phyloP scores from a whole-genome alignment of 2,888 invertebrate genomes.

The Chalcosyrphus nemorum region DNA sequence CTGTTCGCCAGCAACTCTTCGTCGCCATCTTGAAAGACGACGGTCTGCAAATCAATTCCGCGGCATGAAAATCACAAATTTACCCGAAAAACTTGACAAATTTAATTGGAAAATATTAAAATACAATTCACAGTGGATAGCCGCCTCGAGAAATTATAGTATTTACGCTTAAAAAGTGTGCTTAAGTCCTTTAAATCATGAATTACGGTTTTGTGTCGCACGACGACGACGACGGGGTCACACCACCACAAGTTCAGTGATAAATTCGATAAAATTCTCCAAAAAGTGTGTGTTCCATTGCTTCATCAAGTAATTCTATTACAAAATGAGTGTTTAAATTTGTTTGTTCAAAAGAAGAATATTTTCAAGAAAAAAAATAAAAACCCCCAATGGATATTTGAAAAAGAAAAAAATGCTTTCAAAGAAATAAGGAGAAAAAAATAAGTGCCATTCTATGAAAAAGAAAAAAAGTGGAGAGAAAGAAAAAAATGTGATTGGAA shows the following conservation, averaged over 20 bases:
- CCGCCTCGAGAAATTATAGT: slow-evolving; percentile 9
- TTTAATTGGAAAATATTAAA: slow-evolving; percentile 53
- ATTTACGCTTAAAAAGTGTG: slow-evolving; percentile 20
- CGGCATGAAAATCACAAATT: slow-evolving; percentile 60
- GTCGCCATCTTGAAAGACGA: slow-evolving; percentile 75
- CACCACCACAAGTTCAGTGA: slow-evolving; percentile 27
- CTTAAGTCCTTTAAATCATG: slow-evolving; percentile 45
- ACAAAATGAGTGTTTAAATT: neutral
- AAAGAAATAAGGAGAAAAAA: slow-evolving; percentile 27
- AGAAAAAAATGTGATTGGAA: slow-evolving; percentile 55
- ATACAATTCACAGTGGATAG: slow-evolving; percentile 33
- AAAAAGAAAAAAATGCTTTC: slow-evolving; percentile 31
- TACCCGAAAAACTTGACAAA: slow-evolving; percentile 50
- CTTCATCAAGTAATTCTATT: slow-evolving; percentile 20
- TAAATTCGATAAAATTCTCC: slow-evolving; percentile 50
- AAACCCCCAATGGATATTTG: slow-evolving; percentile 23
- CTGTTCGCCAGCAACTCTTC: slow-evolving; percentile 63
- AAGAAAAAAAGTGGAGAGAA: neutral
- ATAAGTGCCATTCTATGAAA: slow-evolving; percentile 39
- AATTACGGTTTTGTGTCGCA: slow-evolving; percentile 42
- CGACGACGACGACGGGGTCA: slow-evolving; percentile 9
- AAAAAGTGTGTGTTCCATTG: slow-evolving; percentile 30
- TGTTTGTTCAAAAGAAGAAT: slow-evolving; percentile 6
- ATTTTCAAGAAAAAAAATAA: slow-evolving; percentile 39
- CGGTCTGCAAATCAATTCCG: slow-evolving; percentile 67